Base-by-base conservation (phyloP, 2,888 invertebrate genomes). In the Acleris laterana region DNA sequence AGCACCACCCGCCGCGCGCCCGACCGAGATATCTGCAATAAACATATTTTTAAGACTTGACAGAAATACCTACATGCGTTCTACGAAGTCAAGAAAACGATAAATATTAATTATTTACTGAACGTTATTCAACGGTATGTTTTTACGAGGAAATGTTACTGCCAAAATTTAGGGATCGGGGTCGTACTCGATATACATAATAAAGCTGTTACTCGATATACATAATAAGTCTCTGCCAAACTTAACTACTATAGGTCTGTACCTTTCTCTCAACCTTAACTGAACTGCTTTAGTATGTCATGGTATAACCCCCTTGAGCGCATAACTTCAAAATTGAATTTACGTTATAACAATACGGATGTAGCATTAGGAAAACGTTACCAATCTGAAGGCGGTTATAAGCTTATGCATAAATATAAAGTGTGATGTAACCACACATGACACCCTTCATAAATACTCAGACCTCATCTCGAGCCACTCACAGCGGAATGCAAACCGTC, bases 1-100 rank as follows among this genome's bases (percentile, higher is more conserved):
- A 96, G 85, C 11, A 96, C 95, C 62, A 96, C 95, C 71, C 94
- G 93, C 57, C 94, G 91, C 0, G 94, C 94, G 13, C 94, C 95
- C 5, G 95, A 95, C 72, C 95, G 93, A 52, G 93, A 93, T 80
- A 93, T 92, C 93, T 93, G 76, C 13, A 25, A 20, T 25, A 5
- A 48, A 38, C 38, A 38, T 38, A 4, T 38, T 13, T 1, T 38
- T 32, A 32, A 32, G 9, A 32, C 32, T 32, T 13, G 9, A 11
- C 13, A 13, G 38, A 13, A 38, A 38, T 4, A 38, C 1, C 38
- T 38, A 38, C 9, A 3, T 38, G 13, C 38, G 13, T 38, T 38
- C 4, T 13, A 0, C 13, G 9, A 38, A 38, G 13, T 38, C 4
- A 13, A 38, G 13, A 9, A 38, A 38, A 3, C 32, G 32, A 32